Evolutionary conservation across 2,113 vertebrate genomes (phyloP).

Genomic region (Leptosomus discolor): DNA sequence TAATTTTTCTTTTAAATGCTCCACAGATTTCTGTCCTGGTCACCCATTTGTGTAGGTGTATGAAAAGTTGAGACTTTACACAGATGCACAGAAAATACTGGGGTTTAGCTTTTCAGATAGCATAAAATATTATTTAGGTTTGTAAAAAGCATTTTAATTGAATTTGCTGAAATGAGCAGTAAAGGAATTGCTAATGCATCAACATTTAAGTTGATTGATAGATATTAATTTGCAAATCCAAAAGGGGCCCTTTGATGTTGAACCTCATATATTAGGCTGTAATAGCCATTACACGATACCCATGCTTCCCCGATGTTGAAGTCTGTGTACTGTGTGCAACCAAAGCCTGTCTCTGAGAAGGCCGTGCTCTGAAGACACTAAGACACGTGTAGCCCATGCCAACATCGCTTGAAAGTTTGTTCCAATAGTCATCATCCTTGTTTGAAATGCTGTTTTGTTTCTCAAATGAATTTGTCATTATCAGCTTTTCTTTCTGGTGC

Average conservation of each 20-base stretch:
- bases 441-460: background rate
- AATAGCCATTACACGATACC: background rate
- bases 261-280: background rate
- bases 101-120: background rate
- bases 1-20: background rate
- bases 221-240: background rate
- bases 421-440: background rate
- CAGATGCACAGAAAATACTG: background rate
- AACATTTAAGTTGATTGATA: background rate
- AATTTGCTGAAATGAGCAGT: background rate
- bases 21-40: background rate
- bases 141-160: background rate
- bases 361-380: background rate
- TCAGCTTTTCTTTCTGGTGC: background rate
- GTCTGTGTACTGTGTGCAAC: too few species aligned
- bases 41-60: background rate
- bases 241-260: background rate
- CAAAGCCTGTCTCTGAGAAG: background rate
- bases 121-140: background rate
- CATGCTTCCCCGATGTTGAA: background rate
- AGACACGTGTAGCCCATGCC: fast-evolving
- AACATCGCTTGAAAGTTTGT: background rate
- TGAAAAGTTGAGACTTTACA: background rate
- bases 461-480: background rate
- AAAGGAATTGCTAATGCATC: background rate